A percentile compares a stretch with the other conserved stretches of the same genome.
Conservation (phyloP, 2,888 invertebrate genomes). For the Yponomeuta sedellus region DNA sequence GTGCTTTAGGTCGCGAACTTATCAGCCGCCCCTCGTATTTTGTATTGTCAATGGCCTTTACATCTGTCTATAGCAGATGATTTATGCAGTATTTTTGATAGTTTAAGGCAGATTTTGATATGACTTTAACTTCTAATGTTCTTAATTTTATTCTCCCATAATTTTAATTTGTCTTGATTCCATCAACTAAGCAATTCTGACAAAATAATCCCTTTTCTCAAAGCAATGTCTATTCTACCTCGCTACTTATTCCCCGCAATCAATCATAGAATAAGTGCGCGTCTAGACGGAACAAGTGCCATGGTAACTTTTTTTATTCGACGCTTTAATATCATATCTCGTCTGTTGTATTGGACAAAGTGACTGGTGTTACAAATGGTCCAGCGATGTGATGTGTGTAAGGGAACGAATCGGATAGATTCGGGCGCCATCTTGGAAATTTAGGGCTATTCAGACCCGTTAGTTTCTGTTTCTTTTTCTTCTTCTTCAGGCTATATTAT, state of each 20-base stretch:
- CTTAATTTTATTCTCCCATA: too few relatives aligned
- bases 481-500: too few relatives aligned
- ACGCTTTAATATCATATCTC: background rate
- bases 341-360: slow-evolving; percentile 1
- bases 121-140: too few relatives aligned
- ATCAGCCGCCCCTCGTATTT: too few relatives aligned
- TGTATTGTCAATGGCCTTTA: too few relatives aligned
- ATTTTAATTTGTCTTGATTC: too few relatives aligned
- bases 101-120: too few relatives aligned
- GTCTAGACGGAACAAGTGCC: background rate
- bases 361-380: background rate
- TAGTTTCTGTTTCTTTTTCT: background rate
- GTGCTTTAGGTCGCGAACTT: too few relatives aligned
- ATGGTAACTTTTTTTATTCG: background rate
- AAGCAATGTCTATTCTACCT: background rate
- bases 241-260: background rate
- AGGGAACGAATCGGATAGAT: background rate
- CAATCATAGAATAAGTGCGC: background rate
- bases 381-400: background rate
- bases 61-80: too few relatives aligned
- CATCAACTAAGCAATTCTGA: too few relatives aligned
- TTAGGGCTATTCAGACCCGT: background rate
- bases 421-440: background rate
- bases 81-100: too few relatives aligned
- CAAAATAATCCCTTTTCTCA: background rate